Evolutionary conservation across 2,113 vertebrate genomes (phyloP), one percentile per base, ranked within the genome.

Genomic region (Sinocyclocheilus grahami): DNA sequence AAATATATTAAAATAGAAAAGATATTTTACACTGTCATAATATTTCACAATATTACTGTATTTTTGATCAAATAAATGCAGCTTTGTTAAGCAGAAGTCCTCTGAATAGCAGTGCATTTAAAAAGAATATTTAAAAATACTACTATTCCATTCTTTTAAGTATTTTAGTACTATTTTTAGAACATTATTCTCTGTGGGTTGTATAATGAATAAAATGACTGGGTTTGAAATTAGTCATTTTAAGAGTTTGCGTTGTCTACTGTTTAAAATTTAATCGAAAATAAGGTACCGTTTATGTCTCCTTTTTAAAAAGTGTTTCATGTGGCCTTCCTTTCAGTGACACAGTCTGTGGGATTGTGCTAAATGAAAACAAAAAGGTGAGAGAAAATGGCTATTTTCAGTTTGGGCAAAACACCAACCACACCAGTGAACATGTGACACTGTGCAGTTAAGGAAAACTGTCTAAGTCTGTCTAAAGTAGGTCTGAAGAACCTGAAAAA

Each of bases 321-420:
- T 27, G 69, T 27, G 18, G 51, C 37, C 51, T 37, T 71, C 20
- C 27, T 2, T 55, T 84, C 85, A 72, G 30, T 60, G n/a, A 33
- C 30, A 72, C 33, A 18, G 24, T 20, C 77, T 62, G 62, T 82
- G 80, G 80, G 80, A 39, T 33, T 67, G 80, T 82, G 80, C n/a
- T 82, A 82, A 82, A 82, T 82, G 62, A 63, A 82, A 69, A 51
- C 42, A 27, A 9, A 13, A 48, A 82, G 80, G 80, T 69, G 62
- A 82, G 42, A 82, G 24, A 67, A 16, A 48, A 8, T 30, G 30
- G 24, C n/a, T 51, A 82, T 82, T 82, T 82, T 48, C 20, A 69
- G 62, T 33, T 51, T 51, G 62, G 42, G 78, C 78, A 80, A 80
- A 62, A 39, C 39, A 82, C 79, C 37, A 82, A 18, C 13, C 39